Evolutionary conservation across 2,888 invertebrate species (phyloP).

Genomic region (Boloria selene): DNA sequence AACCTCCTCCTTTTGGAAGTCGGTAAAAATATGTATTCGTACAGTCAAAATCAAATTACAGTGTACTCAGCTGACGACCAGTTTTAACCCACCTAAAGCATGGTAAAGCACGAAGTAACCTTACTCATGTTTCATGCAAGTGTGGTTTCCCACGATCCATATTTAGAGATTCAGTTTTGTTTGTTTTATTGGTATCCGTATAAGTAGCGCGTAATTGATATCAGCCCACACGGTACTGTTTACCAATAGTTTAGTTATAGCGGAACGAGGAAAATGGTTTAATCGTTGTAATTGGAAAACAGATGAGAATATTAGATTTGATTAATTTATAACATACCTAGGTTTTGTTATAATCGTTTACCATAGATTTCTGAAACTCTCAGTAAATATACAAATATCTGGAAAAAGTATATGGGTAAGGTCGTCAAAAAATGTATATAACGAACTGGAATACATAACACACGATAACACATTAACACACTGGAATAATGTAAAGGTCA

Average conservation of each 20-base stretch:
- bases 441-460: no score
- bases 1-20: no score
- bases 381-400: background rate
- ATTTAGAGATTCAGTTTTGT: constrained; percentile 47
- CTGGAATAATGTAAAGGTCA: no score
- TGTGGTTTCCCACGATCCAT: constrained; percentile 44
- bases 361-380: background rate
- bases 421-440: no score
- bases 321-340: background rate
- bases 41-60: background rate
- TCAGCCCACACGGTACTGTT: constrained; percentile 55
- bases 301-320: constrained; percentile 3
- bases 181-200: constrained; percentile 58
- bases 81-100: background rate
- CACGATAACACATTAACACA: no score
- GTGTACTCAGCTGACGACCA: background rate
- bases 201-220: constrained; percentile 66
- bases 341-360: background rate
- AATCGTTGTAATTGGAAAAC: constrained; percentile 25
- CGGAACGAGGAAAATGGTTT: constrained; percentile 44
- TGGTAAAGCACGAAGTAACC: constrained; percentile 21
- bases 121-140: constrained; percentile 34
- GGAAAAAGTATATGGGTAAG: no score
- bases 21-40: background rate
- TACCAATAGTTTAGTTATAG: constrained; percentile 47